Conservation (phyloP, 1,140 invertebrate species). For the Camponotus floridanus region DNA sequence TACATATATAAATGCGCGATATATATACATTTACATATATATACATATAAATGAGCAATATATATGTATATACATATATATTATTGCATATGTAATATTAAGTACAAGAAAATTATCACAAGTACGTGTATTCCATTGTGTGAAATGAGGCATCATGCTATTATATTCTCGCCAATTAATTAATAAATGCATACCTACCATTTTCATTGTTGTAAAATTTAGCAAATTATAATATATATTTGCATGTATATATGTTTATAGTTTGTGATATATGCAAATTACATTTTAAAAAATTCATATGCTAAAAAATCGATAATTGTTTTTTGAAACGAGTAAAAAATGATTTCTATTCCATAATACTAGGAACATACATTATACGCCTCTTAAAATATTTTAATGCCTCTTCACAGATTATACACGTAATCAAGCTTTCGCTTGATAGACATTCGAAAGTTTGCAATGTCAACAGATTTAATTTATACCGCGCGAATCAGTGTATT, state of each 20-base stretch:
- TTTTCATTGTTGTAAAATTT: conserved; percentile 12
- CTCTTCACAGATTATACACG: conserved; percentile 20
- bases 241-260: background rate
- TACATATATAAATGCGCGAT: background rate
- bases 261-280: background rate
- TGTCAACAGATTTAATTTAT: conserved; percentile 48
- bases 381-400: conserved; percentile 40
- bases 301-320: background rate
- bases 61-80: too few species aligned
- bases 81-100: background rate
- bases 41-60: too few species aligned
- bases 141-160: conserved; percentile 28
- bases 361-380: conserved; percentile 1
- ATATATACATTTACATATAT: too few species aligned
- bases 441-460: background rate
- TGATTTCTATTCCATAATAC: background rate
- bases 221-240: background rate
- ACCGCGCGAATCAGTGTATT: conserved; percentile 13
- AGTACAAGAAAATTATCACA: conserved; percentile 48
- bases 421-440: background rate
- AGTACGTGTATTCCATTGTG: conserved; percentile 24
- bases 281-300: background rate
- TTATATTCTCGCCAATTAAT: background rate
- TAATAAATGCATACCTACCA: background rate
- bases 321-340: background rate